Conservation (phyloP, 1,140 invertebrate species). For the Macrobrachium nipponense region DNA sequence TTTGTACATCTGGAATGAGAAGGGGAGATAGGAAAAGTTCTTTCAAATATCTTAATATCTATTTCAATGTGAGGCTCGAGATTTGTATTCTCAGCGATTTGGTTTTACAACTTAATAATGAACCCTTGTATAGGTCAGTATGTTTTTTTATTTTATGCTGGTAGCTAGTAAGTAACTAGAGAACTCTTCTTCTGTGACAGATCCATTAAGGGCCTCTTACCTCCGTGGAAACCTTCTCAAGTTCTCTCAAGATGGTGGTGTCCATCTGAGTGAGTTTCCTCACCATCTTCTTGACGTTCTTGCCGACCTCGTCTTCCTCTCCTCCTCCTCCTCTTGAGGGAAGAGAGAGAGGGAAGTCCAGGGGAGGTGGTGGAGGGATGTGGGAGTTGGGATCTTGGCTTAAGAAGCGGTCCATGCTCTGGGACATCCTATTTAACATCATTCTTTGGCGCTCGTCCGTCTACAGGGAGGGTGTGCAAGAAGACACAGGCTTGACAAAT, state of each 20-base stretch:
- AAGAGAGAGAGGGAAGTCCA: background rate
- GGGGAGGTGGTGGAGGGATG: constrained; percentile 22
- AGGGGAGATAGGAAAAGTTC: no score
- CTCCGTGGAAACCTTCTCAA: constrained; percentile 45
- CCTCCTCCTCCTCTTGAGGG: background rate
- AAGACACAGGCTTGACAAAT: no score
- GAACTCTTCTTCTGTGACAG: background rate
- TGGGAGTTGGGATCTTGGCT: background rate
- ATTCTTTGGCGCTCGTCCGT: constrained; percentile 59
- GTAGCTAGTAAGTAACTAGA: no score
- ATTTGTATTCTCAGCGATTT: no score
- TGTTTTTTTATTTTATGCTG: background rate
- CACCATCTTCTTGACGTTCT: constrained; percentile 54
- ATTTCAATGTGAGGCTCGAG: no score
- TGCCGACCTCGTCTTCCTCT: constrained; percentile 3
- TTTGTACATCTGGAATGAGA: no score
- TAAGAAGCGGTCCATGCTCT: constrained; percentile 52
- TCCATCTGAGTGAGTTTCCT: constrained; percentile 58
- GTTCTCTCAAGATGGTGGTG: constrained; percentile 12
- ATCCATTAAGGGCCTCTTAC: background rate
- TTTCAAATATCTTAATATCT: no score
- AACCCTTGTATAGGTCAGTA: no score
- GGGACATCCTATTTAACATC: constrained; percentile 47
- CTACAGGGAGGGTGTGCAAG: constrained; percentile 7
- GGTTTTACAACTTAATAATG: no score